phyloP scores from a whole-genome alignment of 2,888 invertebrate species.

The Hoplodrina blanda region DNA sequence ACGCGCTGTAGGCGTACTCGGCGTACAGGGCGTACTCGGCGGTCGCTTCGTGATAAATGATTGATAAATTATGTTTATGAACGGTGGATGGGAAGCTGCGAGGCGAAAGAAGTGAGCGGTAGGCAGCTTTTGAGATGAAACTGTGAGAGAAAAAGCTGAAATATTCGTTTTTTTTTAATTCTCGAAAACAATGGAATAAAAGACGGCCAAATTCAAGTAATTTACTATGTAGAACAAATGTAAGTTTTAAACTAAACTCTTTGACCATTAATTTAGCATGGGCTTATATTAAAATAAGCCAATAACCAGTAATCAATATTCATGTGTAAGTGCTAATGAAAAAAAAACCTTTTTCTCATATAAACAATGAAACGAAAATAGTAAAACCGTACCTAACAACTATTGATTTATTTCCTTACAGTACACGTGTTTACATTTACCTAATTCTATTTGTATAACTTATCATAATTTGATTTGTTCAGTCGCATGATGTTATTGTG shows the following conservation, averaged over 20 bases:
- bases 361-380: neutral
- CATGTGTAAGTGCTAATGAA: too few relatives aligned
- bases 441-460: constrained; percentile 18
- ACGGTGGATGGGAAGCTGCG: constrained; percentile 36
- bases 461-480: constrained; percentile 15
- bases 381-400: neutral
- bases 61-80: constrained; percentile 80
- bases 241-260: too few relatives aligned
- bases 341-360: too few relatives aligned
- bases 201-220: neutral
- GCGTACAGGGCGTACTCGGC: constrained; percentile 30
- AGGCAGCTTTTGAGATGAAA: neutral
- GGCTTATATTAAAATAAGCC: neutral
- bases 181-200: neutral
- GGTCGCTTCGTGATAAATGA: constrained; percentile 71
- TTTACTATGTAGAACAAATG: neutral
- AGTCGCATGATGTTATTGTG: constrained; percentile 20
- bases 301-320: neutral
- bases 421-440: constrained; percentile 11
- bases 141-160: neutral
- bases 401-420: neutral
- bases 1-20: constrained; percentile 31
- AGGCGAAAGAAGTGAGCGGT: constrained; percentile 15
- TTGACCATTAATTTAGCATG: neutral
- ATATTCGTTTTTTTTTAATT: neutral